Evolutionary conservation across 2,888 invertebrate species (phyloP).

Genomic region (Platynereis dumerilii): DNA sequence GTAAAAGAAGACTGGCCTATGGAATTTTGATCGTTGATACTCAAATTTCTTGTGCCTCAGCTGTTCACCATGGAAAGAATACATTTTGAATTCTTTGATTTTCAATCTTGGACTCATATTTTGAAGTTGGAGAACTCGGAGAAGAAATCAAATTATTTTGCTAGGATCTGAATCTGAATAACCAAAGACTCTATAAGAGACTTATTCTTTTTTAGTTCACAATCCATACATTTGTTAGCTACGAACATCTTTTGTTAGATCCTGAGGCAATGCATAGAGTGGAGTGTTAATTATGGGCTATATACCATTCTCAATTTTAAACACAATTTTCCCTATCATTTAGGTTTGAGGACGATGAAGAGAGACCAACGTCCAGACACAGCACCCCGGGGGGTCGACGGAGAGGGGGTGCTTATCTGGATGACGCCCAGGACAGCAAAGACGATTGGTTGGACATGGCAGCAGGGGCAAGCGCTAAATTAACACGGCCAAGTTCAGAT

Average conservation of each 20-base stretch:
- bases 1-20: too few species aligned
- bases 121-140: not conserved
- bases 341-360: conserved; percentile 64
- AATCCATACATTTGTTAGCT: too few species aligned
- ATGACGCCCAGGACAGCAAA: conserved; percentile 41
- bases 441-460: conserved; percentile 55
- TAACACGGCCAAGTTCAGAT: conserved; percentile 25
- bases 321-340: too few species aligned
- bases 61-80: too few species aligned
- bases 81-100: not conserved
- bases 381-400: conserved; percentile 9
- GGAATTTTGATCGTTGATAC: too few species aligned
- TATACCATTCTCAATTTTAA: too few species aligned
- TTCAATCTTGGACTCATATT: not conserved
- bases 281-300: too few species aligned
- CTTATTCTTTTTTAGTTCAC: too few species aligned
- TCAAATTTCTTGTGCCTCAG: too few species aligned
- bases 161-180: not conserved
- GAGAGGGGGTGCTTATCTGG: conserved; percentile 22
- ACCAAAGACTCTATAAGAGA: too few species aligned
- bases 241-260: too few species aligned
- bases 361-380: conserved; percentile 63
- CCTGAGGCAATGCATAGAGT: too few species aligned
- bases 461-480: conserved; percentile 11
- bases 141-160: not conserved